These are phyloP conservation scores for Chelonus insularis DNA, from an alignment of 1,140 invertebrate genomes.

Conservation along the genomic window DNA sequence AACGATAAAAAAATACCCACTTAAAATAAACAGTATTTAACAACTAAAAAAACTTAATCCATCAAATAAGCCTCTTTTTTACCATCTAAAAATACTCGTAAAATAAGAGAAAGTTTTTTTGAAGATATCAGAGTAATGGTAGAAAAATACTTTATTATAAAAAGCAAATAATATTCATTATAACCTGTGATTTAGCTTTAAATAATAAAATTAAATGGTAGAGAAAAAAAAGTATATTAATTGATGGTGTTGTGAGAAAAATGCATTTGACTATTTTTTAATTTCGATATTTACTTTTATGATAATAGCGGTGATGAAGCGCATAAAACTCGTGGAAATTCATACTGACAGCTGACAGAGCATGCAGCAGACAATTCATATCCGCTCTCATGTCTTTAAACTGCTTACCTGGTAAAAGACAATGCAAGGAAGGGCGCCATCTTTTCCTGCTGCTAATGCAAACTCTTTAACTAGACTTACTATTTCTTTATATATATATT, in stretches of 20 bases:
- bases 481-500: too few relatives aligned
- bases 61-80: too few relatives aligned
- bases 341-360: constrained; percentile 36
- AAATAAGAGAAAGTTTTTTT: too few relatives aligned
- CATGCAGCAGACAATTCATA: constrained; percentile 32
- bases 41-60: too few relatives aligned
- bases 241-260: neutral
- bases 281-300: neutral
- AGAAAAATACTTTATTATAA: too few relatives aligned
- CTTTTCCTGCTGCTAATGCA: constrained; percentile 41
- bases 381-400: constrained; percentile 46
- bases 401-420: constrained; percentile 40
- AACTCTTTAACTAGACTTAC: neutral
- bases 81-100: too few relatives aligned
- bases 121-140: too few relatives aligned
- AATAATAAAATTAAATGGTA: too few relatives aligned
- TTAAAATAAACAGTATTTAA: too few relatives aligned
- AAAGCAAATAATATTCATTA: too few relatives aligned
- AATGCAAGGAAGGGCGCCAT: constrained; percentile 47
- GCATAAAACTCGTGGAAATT: constrained; percentile 25
- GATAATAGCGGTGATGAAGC: neutral
- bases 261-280: neutral
- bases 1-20: neutral
- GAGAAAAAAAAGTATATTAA: too few relatives aligned
- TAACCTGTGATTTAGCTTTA: too few relatives aligned